Conservation (phyloP, 2,888 invertebrate genomes). For the Osedax frankpressi region DNA sequence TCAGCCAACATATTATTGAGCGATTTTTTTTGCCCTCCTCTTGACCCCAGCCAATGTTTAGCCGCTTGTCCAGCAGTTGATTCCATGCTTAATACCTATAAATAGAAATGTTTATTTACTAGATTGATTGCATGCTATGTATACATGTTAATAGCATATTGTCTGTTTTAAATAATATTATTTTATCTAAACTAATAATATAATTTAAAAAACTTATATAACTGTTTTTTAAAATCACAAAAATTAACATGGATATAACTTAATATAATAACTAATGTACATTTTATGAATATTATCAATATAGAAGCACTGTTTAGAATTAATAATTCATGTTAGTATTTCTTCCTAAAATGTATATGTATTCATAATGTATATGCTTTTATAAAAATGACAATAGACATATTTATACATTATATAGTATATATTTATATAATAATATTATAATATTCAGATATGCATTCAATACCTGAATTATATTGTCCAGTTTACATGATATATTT, state of each 20-base stretch:
- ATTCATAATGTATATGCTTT: neutral
- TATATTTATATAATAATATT: too few relatives aligned
- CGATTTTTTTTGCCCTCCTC: neutral
- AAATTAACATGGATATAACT: too few relatives aligned
- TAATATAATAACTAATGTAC: too few relatives aligned
- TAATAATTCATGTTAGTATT: neutral
- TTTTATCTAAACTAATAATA: too few relatives aligned
- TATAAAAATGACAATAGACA: too few relatives aligned
- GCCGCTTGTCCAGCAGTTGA: neutral
- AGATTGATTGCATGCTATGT: too few relatives aligned
- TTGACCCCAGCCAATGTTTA: neutral
- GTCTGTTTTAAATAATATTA: neutral
- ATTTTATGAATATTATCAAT: too few relatives aligned
- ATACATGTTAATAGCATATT: neutral
- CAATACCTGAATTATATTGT: neutral
- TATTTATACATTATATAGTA: neutral
- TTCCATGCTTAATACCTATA: neutral
- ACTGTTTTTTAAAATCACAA: neutral
- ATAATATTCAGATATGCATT: too few relatives aligned
- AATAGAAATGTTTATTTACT: too few relatives aligned
- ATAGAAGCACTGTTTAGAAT: neutral
- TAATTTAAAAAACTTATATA: too few relatives aligned
- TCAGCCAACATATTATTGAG: neutral
- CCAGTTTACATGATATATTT: conserved; percentile 14
- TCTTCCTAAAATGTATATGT: neutral